A percentile compares a stretch with the other conserved stretches of the same genome.
Evolutionary conservation across 2,888 invertebrate species (phyloP).

Genomic region (Euzetes globulus): DNA sequence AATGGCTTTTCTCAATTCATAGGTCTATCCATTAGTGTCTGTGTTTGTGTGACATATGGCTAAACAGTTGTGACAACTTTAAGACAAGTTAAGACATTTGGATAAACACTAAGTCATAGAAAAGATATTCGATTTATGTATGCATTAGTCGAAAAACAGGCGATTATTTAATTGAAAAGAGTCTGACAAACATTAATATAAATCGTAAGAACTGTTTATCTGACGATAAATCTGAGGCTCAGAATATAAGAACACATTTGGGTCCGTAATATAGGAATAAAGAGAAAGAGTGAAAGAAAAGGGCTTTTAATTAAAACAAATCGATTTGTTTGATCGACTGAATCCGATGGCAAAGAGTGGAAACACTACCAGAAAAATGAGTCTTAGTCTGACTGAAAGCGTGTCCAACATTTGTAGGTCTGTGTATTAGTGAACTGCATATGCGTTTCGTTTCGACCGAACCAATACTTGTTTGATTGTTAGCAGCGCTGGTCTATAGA

Average conservation of each 20-base stretch:
- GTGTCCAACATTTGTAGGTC: background rate
- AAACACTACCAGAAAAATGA: background rate
- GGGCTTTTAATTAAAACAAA: background rate
- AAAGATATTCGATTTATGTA: background rate
- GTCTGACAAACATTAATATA: background rate
- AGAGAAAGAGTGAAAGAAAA: background rate
- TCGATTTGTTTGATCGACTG: constrained; percentile 3
- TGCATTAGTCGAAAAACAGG: background rate
- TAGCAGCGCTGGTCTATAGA: background rate
- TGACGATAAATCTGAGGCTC: too few species aligned
- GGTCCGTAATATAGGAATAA: background rate
- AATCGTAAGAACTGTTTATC: background rate
- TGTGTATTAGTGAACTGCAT: background rate
- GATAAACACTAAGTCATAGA: background rate
- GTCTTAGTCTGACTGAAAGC: background rate
- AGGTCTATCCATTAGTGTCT: background rate
- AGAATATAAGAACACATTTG: too few species aligned
- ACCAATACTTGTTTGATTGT: constrained; percentile 6
- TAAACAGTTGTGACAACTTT: background rate
- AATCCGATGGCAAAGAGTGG: background rate
- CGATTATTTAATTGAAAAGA: background rate
- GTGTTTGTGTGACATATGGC: background rate
- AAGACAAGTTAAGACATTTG: background rate
- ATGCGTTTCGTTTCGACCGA: background rate
- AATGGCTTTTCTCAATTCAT: background rate